These are phyloP conservation scores for Phaenicophaeus curvirostris DNA, from an alignment of 2,797 vertebrate genomes.

Conservation along the genomic window DNA sequence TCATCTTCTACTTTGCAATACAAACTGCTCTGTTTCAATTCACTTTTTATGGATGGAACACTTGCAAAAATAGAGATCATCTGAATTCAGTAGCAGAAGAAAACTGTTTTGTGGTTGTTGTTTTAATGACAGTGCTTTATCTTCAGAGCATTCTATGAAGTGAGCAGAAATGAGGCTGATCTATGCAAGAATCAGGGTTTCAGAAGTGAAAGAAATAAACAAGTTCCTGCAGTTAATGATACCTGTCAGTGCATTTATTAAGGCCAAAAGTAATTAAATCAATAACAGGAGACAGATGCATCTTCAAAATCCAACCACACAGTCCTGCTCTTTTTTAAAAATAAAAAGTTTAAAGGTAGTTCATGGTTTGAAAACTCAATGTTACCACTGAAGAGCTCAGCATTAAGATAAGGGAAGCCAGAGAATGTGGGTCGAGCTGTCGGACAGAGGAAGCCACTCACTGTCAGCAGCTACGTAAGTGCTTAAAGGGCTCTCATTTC, in stretches of 20 bases:
- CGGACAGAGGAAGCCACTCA: conserved; percentile 2
- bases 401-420: not conserved
- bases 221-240: not conserved
- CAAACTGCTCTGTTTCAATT: not conserved
- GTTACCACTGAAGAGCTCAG: not conserved
- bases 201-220: conserved; percentile 14
- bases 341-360: not conserved
- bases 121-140: not conserved
- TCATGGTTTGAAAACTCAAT: not conserved
- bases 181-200: not conserved
- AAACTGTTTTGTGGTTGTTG: not conserved
- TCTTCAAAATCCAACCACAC: not conserved
- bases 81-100: not conserved
- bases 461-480: conserved; percentile 3
- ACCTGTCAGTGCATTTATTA: not conserved
- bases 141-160: not conserved
- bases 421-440: not conserved
- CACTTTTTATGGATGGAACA: not conserved
- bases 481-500: not conserved
- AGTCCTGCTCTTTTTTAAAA: not conserved
- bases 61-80: not conserved
- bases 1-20: not conserved
- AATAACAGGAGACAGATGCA: not conserved
- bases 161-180: not conserved
- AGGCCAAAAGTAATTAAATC: not conserved